Base-by-base conservation (phyloP, 2,888 invertebrate species). In the Arctia plantaginis region DNA sequence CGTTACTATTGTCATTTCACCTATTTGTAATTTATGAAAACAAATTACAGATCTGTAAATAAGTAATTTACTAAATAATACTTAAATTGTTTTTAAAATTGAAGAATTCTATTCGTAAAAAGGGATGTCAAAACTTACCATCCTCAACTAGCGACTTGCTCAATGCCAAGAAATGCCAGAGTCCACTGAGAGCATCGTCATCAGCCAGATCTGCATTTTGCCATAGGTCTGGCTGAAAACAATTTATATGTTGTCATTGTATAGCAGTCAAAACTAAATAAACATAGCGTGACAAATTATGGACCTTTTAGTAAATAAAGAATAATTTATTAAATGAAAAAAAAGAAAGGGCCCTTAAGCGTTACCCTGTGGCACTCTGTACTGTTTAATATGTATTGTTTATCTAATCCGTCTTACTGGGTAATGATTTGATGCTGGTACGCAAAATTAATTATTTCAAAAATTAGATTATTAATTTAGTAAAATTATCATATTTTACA, bases 131-230 rank as follows among this genome's bases (percentile, higher is more conserved):
- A 47, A 0, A 70, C 87, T 94, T 89, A 90, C 97, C 97, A 80
- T 97, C 97, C 87, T 97, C 97, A 55, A 97, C 97, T 79, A 97
- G 92, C 79, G 97, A 96, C 83, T 97, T 96, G 95, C 98, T 97
- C 76, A 97, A 96, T 79, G 97, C 97, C 75, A 98, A 91, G 97
- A 98, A 98, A 78, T 97, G 97, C 99, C 99, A 99, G 27, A 99
- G 96, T 77, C 97, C 97, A 84, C 97, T 97, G 59, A 99, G 92
- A 41, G 97, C 96, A 59, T 97, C 97, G 87, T 98, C 98, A 68
- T 98, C 97, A 0, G 98, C 97, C 74, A 98, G 90, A 82, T 98
- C 97, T 0, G 98, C 98, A 92, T 99, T 98, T 89, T 97, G 97
- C 92, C 97, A 97, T 80, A 98, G 93, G 78, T 98, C 98, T 69